Evolutionary conservation across 2,888 invertebrate species (phyloP).

Genomic region (Argyresthia albistria): DNA sequence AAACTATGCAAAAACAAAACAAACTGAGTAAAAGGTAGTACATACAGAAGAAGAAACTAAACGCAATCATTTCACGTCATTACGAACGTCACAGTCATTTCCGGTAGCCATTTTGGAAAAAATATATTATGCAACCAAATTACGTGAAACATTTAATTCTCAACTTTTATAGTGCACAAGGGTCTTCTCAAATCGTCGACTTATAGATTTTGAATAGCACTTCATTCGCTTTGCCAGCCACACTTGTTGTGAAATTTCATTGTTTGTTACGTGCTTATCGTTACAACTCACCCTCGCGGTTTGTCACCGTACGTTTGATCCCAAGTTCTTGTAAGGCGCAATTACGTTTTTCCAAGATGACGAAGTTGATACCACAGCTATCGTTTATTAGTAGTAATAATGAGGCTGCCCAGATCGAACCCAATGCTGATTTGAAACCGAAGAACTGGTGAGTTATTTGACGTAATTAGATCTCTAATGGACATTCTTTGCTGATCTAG

Average conservation of each 20-base stretch:
- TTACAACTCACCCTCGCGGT: constrained; percentile 27
- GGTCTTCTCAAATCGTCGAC: background rate
- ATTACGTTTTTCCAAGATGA: constrained; percentile 64
- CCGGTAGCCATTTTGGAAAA: constrained; percentile 54
- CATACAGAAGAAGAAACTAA: constrained; percentile 8
- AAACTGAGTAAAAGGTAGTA: background rate
- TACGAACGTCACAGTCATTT: constrained; percentile 34
- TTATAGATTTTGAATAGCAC: background rate
- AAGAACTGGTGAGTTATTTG: constrained; percentile 34
- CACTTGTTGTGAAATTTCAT: constrained; percentile 43
- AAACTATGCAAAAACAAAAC: constrained; percentile 1
- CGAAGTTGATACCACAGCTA: constrained; percentile 68
- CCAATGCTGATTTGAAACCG: constrained; percentile 34
- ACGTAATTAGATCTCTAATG: too few species aligned
- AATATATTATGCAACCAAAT: constrained; percentile 34
- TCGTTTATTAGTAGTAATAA: constrained; percentile 69
- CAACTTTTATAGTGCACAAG: background rate
- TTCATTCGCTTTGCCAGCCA: constrained; percentile 5
- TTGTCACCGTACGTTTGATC: constrained; percentile 45
- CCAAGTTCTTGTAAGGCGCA: constrained; percentile 54
- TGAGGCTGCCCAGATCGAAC: constrained; percentile 41
- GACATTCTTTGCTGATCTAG: too few species aligned
- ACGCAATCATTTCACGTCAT: constrained; percentile 12
- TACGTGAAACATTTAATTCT: constrained; percentile 16
- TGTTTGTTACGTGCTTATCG: constrained; percentile 15